These are phyloP conservation scores for Muscina levida DNA, from an alignment of 2,888 invertebrate species.

Conservation along the genomic window DNA sequence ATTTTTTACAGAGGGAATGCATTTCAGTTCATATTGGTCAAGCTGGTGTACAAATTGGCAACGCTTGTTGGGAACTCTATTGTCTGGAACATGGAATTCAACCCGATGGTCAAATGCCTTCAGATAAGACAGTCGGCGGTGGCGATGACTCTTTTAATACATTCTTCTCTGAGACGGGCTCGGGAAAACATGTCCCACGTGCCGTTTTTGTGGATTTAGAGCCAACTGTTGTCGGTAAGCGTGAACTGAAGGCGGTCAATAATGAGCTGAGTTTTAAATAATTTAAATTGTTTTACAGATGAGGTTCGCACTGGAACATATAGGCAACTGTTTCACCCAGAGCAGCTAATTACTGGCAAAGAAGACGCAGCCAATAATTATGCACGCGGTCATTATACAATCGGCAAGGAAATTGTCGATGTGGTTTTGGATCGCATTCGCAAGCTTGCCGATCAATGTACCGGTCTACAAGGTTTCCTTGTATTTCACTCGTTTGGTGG, in stretches of 20 bases:
- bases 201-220: constrained; percentile 95
- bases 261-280: not conserved
- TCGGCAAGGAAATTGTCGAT: constrained; percentile 94
- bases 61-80: constrained; percentile 93
- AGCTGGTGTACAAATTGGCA: constrained; percentile 92
- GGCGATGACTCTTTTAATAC: constrained; percentile 90
- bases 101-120: constrained; percentile 92
- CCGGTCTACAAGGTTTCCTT: constrained; percentile 92
- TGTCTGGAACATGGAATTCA: constrained; percentile 92
- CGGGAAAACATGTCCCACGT: constrained; percentile 92
- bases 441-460: constrained; percentile 92
- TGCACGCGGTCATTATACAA: constrained; percentile 95
- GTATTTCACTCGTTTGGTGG: constrained; percentile 94
- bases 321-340: constrained; percentile 92
- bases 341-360: constrained; percentile 94
- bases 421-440: constrained; percentile 90
- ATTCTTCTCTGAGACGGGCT: constrained; percentile 86
- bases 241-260: not conserved
- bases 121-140: constrained; percentile 87
- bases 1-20: constrained; percentile 90
- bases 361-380: constrained; percentile 97
- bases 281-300: constrained; percentile 85
- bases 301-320: constrained; percentile 92
- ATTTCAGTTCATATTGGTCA: constrained; percentile 93
- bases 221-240: constrained; percentile 93